A percentile compares a stretch with the other conserved stretches of the same genome.
Evolutionary conservation across 2,888 invertebrate genomes (phyloP).

Genomic region (Selenia dentaria): DNA sequence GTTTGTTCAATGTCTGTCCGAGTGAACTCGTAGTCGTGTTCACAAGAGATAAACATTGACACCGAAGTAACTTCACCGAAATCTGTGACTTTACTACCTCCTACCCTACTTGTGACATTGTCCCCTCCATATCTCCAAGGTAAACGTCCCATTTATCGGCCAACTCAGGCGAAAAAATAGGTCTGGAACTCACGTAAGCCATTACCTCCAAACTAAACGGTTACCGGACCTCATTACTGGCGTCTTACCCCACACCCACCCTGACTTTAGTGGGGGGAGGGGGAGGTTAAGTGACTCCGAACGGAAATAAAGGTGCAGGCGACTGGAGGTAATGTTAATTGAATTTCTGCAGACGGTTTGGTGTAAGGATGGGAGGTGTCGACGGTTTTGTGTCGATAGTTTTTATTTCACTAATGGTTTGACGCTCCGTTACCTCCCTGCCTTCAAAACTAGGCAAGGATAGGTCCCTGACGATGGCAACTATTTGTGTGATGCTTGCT

Average conservation of each 20-base stretch:
- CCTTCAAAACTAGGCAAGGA: too few species aligned
- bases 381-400: constrained; percentile 34
- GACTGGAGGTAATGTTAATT: constrained; percentile 86
- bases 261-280: constrained; percentile 25
- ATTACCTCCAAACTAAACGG: constrained; percentile 82
- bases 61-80: constrained; percentile 10
- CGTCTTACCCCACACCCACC: constrained; percentile 57
- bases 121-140: constrained; percentile 31
- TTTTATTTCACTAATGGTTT: too few species aligned
- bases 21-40: too few species aligned
- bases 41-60: constrained; percentile 13
- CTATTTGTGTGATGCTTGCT: too few species aligned
- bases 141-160: constrained; percentile 37
- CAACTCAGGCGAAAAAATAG: constrained; percentile 45
- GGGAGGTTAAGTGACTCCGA: constrained; percentile 79
- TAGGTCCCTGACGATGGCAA: too few species aligned
- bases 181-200: constrained; percentile 70
- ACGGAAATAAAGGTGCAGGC: constrained; percentile 85
- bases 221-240: constrained; percentile 81
- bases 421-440: too few species aligned
- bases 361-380: constrained; percentile 48
- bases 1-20: too few species aligned
- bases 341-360: constrained; percentile 82
- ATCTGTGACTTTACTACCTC: constrained; percentile 12
- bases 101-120: constrained; percentile 10